Percentiles rank a stretch among this genome's conserved stretches.
phyloP scores from a whole-genome alignment of 1,140 invertebrate genomes.

The Lucilia sericata region DNA sequence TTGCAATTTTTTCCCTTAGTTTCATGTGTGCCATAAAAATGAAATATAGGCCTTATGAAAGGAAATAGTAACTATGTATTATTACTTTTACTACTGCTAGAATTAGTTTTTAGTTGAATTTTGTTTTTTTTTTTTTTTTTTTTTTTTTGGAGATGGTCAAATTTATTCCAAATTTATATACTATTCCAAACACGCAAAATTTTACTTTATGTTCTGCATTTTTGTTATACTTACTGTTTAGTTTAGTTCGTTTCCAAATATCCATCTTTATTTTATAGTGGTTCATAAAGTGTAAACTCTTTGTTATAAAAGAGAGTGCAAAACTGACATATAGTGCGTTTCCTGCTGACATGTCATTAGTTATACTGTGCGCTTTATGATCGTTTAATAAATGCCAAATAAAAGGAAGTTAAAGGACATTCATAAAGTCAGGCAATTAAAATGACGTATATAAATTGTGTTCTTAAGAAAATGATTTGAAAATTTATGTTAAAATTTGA shows the following conservation, averaged over 20 bases:
- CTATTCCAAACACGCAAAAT: not conserved
- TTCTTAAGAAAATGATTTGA: too few relatives aligned
- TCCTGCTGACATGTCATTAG: not conserved
- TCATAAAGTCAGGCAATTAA: too few relatives aligned
- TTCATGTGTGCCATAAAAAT: conserved; percentile 14
- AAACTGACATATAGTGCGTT: not conserved
- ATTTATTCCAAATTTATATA: not conserved
- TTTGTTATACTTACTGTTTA: too few relatives aligned
- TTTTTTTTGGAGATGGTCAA: not conserved
- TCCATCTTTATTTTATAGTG: not conserved
- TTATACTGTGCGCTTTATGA: not conserved
- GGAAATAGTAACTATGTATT: conserved; percentile 16
- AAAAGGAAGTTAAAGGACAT: too few relatives aligned
- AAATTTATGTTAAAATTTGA: too few relatives aligned
- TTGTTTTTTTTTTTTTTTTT: not conserved
- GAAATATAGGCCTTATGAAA: conserved; percentile 24
- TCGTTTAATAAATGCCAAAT: too few relatives aligned
- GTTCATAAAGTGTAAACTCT: not conserved
- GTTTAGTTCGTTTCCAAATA: not conserved
- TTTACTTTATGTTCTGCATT: not conserved
- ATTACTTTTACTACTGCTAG: conserved; percentile 17
- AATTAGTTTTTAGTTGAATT: not conserved
- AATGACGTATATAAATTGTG: too few relatives aligned
- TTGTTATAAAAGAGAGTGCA: not conserved
- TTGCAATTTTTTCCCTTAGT: not conserved